Evolutionary conservation across 2,797 vertebrate genomes (phyloP), one percentile per base, ranked within the genome.

Genomic region (Strix occidentalis): DNA sequence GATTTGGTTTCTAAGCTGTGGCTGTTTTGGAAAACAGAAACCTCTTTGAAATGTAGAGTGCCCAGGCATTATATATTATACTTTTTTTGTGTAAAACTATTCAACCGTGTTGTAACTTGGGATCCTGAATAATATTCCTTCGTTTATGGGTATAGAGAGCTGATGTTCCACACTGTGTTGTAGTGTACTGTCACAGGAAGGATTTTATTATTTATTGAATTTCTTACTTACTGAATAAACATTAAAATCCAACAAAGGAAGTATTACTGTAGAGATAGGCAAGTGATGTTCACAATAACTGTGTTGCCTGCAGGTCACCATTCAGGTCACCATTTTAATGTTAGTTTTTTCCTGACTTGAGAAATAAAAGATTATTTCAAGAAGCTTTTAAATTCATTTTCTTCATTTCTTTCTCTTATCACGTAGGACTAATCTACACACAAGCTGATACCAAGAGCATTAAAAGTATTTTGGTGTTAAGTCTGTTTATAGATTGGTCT

Each of bases 181-280:
- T 72, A 81, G 72, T 19, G 18, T 63, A 45, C 43, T 82, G 75
- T 83, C 87, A 84, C 43, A 69, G 60, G 72, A 89, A 78, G 35
- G 6, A 9, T 78, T 91, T 90, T 69, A 69, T 91, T 93, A 88
- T 84, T 93, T 95, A 60, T 66, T 91, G 51, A 76, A 77, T 93
- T 96, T 91, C 79, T 90, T 84, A 33, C 80, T 66, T 77, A 80
- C 58, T 84, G 54, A 91, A 84, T 93, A 94, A 94, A 84, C 39
- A 69, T 84, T 82, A 70, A 75, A 65, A 95, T 43, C n/a, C 46
- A 79, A 69, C 54, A 79, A 66, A 95, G 84, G 43, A 91, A 89
- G 21, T 71, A 71, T 85, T 85, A 89, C 48, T 71, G 61, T 66
- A 68, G 50, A 85, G 92, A 86, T 24, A 91, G 63, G 53, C 83